Evolutionary conservation across 2,113 vertebrate genomes (phyloP), one percentile per base, ranked within the genome.

Genomic region (Tamias sibiricus): DNA sequence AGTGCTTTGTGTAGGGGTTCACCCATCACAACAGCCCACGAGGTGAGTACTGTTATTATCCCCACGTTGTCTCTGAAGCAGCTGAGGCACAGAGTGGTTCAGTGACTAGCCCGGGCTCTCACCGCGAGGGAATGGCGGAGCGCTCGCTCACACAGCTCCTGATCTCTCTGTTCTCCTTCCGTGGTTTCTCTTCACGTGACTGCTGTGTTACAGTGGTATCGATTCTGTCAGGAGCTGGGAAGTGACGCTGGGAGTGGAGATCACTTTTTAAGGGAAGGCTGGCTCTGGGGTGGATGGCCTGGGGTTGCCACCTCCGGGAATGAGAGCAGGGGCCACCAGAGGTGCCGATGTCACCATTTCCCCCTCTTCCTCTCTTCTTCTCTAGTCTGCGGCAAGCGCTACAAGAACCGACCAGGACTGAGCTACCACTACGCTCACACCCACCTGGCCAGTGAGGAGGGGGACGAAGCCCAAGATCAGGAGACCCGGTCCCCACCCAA

Each of bases 351-450:
- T 94, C 91, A 88, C 37, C 13, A 0, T 93, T 96, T 71, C 95
- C 97, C 47, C 81, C 74, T 77, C 89, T 69, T 94, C 94, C 77
- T 98, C 80, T 0, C 97, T 40, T 97, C 93, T 96, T n/a, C 35
- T 98, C 91, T 97, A 99, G 99, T 99, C 94, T 99, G 99, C 93
- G 99, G 99, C 95, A 99, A 99, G 98, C 99, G 99, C 97, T 99
- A 99, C 98, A 99, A 99, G 98, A 99, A 99, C 98, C 99, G 99
- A 71, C 99, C 99, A 20, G 99, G 99, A 64, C 99, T 99, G 95
- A 99, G 99, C 98, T 99, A 99, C 98, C 99, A 99, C 98, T 99
- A 99, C 37, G 99, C 99, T 95, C 99, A 99, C 98, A 99, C 99
- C 94, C 99, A 99, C 95, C 98, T 99, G 7, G 99, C 99, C 91